Evolutionary conservation across 2,888 invertebrate genomes (phyloP).

Genomic region (Hydraecia micacea): DNA sequence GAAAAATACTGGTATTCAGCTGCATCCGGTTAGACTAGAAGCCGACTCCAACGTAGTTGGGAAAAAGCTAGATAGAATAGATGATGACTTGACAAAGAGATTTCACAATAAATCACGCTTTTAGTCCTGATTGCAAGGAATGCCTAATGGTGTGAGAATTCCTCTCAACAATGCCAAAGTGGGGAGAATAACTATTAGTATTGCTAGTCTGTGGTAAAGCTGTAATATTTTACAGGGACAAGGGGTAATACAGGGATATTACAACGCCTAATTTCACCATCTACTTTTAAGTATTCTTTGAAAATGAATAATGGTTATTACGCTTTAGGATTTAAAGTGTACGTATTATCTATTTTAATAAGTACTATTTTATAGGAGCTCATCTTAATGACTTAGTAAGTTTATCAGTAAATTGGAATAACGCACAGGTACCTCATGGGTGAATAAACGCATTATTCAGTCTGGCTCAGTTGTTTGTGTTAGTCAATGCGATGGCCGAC

Average conservation of each 20-base stretch:
- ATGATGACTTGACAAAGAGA: conserved; percentile 31
- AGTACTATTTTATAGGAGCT: conserved; percentile 36
- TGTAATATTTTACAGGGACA: conserved; percentile 54
- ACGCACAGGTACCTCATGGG: conserved; percentile 4
- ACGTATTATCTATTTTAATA: conserved; percentile 50
- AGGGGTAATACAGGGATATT: conserved; percentile 26
- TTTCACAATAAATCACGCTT: conserved; percentile 59
- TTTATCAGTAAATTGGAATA: conserved; percentile 47
- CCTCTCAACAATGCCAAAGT: conserved; percentile 56
- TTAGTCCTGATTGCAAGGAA: conserved; percentile 48
- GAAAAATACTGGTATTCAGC: no score
- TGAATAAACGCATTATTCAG: conserved; percentile 37
- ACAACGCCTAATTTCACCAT: conserved; percentile 26
- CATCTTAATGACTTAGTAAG: conserved; percentile 28
- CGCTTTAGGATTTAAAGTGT: conserved; percentile 31
- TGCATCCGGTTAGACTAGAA: no score
- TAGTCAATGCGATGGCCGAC: conserved; percentile 10
- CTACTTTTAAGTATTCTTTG: conserved; percentile 28
- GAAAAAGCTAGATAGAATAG: no score
- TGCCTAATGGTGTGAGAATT: conserved; percentile 60
- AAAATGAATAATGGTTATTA: conserved; percentile 44
- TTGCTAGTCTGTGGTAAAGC: conserved; percentile 34
- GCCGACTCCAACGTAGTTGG: no score
- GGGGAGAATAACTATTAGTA: conserved; percentile 55
- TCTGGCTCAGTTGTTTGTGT: conserved; percentile 31